Evolutionary conservation across 2,113 vertebrate genomes (phyloP).

Genomic region (Tympanuchus pallidicinctus): DNA sequence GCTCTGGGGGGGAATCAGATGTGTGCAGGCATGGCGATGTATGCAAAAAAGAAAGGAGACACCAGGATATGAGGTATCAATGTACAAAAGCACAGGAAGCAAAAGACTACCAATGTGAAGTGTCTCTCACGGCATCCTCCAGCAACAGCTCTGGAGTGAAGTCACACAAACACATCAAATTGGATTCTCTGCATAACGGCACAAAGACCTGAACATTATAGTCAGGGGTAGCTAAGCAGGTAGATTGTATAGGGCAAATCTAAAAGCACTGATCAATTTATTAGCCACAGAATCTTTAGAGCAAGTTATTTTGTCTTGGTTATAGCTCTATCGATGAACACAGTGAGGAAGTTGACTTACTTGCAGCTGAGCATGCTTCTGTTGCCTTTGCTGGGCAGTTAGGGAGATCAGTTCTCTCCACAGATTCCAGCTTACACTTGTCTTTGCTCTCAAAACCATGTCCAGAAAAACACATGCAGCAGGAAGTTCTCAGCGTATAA

Average conservation of each 20-base stretch:
- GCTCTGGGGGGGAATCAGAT: constrained; percentile 1
- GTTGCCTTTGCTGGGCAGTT: background rate
- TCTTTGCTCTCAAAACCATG: background rate
- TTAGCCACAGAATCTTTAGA: background rate
- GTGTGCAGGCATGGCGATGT: background rate
- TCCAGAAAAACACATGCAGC: background rate
- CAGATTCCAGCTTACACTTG: background rate
- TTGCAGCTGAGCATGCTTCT: background rate
- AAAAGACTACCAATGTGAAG: background rate
- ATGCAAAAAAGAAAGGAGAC: constrained; percentile 36
- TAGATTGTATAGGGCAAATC: background rate
- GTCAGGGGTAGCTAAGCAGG: background rate
- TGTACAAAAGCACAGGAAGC: background rate
- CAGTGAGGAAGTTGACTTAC: background rate
- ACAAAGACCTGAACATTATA: background rate
- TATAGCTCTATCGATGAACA: background rate
- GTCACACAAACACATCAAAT: background rate
- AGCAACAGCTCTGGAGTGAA: background rate
- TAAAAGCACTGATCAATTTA: background rate
- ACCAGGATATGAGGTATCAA: background rate
- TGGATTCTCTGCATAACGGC: background rate
- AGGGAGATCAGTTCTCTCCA: background rate
- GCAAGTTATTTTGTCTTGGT: background rate
- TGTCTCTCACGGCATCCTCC: background rate
- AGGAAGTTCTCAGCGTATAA: background rate